Evolutionary conservation across 2,113 vertebrate genomes (phyloP).

Genomic region (Tragelaphus buxtoni): DNA sequence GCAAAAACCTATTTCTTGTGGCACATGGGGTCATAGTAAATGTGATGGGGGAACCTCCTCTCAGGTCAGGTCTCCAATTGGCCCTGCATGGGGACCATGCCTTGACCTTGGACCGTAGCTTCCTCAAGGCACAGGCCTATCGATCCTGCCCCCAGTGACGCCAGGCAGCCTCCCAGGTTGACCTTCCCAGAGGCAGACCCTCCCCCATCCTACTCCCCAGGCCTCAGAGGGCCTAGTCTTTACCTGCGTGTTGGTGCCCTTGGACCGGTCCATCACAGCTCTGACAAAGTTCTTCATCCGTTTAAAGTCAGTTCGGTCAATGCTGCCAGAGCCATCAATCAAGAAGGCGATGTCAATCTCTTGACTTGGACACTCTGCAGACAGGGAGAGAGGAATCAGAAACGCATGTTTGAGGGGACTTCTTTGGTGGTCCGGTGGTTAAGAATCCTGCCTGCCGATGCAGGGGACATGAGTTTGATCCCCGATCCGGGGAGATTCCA

Average conservation of each 20-base stretch:
- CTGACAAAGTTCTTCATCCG: conserved; percentile 71
- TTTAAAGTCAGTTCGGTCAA: background rate
- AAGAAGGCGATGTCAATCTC: conserved; percentile 71
- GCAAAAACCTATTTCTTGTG: background rate
- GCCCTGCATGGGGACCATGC: background rate
- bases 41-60: background rate
- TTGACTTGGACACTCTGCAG: conserved; percentile 54
- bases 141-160: background rate
- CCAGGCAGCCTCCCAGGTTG: background rate
- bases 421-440: background rate
- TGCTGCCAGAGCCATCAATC: conserved; percentile 73
- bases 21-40: background rate
- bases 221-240: background rate
- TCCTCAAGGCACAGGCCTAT: background rate
- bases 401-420: rapidly evolving
- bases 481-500: background rate
- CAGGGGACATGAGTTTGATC: background rate
- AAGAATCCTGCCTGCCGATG: background rate
- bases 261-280: conserved; percentile 59
- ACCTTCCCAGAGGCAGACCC: background rate
- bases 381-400: background rate
- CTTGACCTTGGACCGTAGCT: background rate
- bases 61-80: background rate
- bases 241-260: conserved; percentile 58
- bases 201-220: background rate